Evolutionary conservation across 1,140 invertebrate species (phyloP), one percentile per base, ranked within the genome.

Genomic region (Anagrus nilaparvatae): DNA sequence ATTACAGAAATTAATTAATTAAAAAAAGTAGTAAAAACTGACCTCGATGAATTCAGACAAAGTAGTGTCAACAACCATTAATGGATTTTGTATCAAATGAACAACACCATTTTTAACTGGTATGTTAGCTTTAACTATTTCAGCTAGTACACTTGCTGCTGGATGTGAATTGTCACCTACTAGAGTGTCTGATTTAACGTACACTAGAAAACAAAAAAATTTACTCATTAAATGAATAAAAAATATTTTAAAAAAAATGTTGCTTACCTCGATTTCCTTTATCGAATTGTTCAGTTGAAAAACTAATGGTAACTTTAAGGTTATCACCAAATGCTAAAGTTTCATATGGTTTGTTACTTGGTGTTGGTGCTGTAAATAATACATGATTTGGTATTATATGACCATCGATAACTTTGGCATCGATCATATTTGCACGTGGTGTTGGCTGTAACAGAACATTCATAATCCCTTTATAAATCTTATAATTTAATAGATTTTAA

Each of bases 101-200:
- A 94, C 79, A 0, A 94, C 89, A 8, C 91, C 90, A 57, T 94
- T 94, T 54, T 78, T 79, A 4, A 94, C 85, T 0, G 90, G 89
- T 49, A 95, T 93, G 63, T 95, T 93, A n/a, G 81, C 82, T 60
- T 81, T 80, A 2, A 91, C 76, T 42, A 95, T 87, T 61, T 90
- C 82, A 3, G 87, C 82, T 14, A 90, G 54, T 4, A 93, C 88
- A 5, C 87, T 84, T 10, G 89, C 90, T 20, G 76, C 71, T 1
- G 76, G 71, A 57, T 91, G 86, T 41, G 74, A 78, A 1, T 71
- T 59, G 54, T 88, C 83, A 8, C 83, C 82, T n/a, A 81, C 60
- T 5, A 85, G 60, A 0, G 87, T 93, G 59, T 90, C 84, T 19
- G 87, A 91, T 56, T 88, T 86, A 2, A 91, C 84, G 59, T 85